Conservation (phyloP, 2,888 invertebrate genomes). For the Hemistola chrysoprasaria region DNA sequence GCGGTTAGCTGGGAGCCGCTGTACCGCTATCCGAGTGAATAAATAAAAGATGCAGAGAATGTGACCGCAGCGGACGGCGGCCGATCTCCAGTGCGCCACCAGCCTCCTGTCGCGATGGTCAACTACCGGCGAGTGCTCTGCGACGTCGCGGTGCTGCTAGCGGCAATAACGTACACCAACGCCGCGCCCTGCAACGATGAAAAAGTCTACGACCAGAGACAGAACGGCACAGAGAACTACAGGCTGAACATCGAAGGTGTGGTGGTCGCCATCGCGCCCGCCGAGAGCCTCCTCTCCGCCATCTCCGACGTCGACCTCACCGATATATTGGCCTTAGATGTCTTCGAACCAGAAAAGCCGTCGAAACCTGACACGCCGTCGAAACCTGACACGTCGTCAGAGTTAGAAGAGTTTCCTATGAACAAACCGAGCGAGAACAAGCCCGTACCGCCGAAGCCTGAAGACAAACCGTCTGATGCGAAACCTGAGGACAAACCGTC, state of each 20-base stretch:
- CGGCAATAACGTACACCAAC: conserved; percentile 32
- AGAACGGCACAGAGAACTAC: conserved; percentile 90
- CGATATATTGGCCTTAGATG: conserved; percentile 59
- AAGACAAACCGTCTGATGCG: conserved; percentile 12
- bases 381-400: conserved; percentile 17
- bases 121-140: conserved; percentile 73
- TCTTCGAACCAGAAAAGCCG: conserved; percentile 44
- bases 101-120: conserved; percentile 68
- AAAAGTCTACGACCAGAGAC: conserved; percentile 85
- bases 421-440: conserved; percentile 27
- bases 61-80: conserved; percentile 64
- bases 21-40: conserved; percentile 79
- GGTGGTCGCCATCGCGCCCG: conserved; percentile 85
- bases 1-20: conserved; percentile 54
- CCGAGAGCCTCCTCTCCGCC: conserved; percentile 82
- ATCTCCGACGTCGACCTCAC: conserved; percentile 71
- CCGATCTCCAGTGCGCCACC: conserved; percentile 58
- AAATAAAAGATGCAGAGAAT: conserved; percentile 78
- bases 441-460: conserved; percentile 19
- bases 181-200: conserved; percentile 41
- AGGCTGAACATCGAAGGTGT: conserved; percentile 86
- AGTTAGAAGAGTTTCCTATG: background rate
- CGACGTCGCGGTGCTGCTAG: conserved; percentile 54
- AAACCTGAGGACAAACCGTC: conserved; percentile 23
- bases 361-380: conserved; percentile 39